A percentile compares a stretch with the other conserved stretches of the same genome.
phyloP scores from a whole-genome alignment of 2,797 vertebrate species.

The Microtus obscurus region DNA sequence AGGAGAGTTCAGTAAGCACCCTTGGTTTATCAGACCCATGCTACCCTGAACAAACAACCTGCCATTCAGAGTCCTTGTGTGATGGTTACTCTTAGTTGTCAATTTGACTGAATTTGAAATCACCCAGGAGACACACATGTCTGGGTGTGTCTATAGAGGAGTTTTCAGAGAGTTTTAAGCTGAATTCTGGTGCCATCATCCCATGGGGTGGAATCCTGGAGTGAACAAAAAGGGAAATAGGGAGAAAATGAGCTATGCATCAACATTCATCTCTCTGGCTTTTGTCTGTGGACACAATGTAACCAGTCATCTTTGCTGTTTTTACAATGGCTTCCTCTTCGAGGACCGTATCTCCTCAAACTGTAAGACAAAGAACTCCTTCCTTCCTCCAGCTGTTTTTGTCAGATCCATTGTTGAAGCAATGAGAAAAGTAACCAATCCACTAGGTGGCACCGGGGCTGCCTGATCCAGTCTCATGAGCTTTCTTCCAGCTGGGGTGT shows the following conservation, averaged over 20 bases:
- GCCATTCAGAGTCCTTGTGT: accelerated
- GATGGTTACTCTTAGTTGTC: neutral
- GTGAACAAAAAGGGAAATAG: neutral
- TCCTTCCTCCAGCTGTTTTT: neutral
- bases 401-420: no score
- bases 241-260: neutral
- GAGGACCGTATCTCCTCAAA: neutral
- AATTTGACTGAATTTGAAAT: neutral
- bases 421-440: neutral
- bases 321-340: neutral
- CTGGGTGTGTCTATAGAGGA: neutral
- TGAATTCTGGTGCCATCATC: neutral
- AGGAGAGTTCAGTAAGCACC: neutral
- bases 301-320: neutral
- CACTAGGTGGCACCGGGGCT: neutral
- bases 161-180: neutral
- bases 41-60: neutral
- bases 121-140: neutral
- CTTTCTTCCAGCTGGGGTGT: neutral
- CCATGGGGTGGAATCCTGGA: neutral
- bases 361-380: neutral
- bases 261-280: neutral
- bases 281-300: neutral
- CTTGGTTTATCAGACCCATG: neutral
- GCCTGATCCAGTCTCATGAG: neutral